These are phyloP conservation scores for Amphiprion percula DNA, from an alignment of 2,113 vertebrate species.

Conservation along the genomic window DNA sequence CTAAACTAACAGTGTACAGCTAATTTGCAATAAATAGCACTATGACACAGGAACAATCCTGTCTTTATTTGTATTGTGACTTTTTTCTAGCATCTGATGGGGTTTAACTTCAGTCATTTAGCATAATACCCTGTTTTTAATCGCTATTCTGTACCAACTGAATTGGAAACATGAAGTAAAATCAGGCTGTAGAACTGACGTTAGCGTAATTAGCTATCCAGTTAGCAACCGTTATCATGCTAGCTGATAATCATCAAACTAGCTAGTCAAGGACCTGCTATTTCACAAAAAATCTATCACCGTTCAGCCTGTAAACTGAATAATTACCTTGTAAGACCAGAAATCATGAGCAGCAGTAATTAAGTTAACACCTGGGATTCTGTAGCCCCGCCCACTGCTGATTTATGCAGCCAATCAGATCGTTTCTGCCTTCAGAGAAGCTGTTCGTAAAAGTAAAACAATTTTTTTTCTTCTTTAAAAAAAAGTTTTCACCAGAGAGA, in stretches of 20 bases:
- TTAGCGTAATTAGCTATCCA: background rate
- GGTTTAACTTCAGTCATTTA: too few relatives aligned
- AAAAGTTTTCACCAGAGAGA: background rate
- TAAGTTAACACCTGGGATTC: background rate
- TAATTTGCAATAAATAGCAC: background rate
- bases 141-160: background rate
- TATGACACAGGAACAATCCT: too few relatives aligned
- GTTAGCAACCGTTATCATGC: background rate
- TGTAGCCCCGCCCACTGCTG: background rate
- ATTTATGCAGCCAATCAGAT: background rate
- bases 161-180: background rate
- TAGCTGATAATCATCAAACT: too few relatives aligned
- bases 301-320: background rate
- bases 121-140: too few relatives aligned
- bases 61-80: too few relatives aligned
- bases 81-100: too few relatives aligned
- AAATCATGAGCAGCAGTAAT: background rate
- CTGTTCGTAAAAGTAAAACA: slow-evolving; percentile 9
- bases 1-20: background rate
- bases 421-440: slow-evolving; percentile 7
- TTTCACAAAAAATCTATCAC: background rate
- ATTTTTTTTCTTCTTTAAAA: background rate
- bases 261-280: too few relatives aligned
- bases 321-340: background rate
- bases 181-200: background rate